Percentiles rank a stretch among this genome's conserved stretches.
Conservation (phyloP, 2,113 vertebrate genomes). For the Caloenas nicobarica region DNA sequence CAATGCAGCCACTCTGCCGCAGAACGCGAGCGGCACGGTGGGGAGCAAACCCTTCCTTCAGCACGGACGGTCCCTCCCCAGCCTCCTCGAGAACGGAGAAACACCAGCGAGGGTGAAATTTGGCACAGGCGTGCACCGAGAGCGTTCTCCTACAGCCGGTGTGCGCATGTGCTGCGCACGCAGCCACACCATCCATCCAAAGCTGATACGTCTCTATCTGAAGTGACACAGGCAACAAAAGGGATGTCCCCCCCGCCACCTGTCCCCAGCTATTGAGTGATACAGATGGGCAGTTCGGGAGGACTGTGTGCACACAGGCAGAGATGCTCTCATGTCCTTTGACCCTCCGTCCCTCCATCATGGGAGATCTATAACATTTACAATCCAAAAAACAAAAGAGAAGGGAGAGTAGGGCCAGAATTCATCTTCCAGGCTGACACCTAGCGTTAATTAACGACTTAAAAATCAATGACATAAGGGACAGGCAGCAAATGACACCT, state of each 20-base stretch:
- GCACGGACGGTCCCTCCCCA: not conserved
- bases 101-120: not conserved
- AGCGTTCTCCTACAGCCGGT: not conserved
- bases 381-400: conserved; percentile 82
- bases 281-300: conserved; percentile 43
- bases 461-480: conserved; percentile 84
- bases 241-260: not conserved
- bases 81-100: not conserved
- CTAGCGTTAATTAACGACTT: conserved; percentile 84
- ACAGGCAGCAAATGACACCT: conserved; percentile 84
- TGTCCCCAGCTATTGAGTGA: not conserved
- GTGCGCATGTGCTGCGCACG: rapidly evolving
- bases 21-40: too few relatives aligned
- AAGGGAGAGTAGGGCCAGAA: conserved; percentile 71
- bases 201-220: conserved; percentile 31
- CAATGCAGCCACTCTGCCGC: not conserved
- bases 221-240: conserved; percentile 47
- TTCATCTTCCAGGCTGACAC: conserved; percentile 83
- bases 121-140: not conserved
- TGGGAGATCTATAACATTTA: conserved; percentile 82
- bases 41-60: not conserved
- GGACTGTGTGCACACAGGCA: conserved; percentile 39
- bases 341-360: conserved; percentile 79
- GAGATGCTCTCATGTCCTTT: conserved; percentile 73
- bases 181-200: not conserved